phyloP scores from a whole-genome alignment of 1,140 invertebrate genomes.

The Pogonognathellus flavescens region DNA sequence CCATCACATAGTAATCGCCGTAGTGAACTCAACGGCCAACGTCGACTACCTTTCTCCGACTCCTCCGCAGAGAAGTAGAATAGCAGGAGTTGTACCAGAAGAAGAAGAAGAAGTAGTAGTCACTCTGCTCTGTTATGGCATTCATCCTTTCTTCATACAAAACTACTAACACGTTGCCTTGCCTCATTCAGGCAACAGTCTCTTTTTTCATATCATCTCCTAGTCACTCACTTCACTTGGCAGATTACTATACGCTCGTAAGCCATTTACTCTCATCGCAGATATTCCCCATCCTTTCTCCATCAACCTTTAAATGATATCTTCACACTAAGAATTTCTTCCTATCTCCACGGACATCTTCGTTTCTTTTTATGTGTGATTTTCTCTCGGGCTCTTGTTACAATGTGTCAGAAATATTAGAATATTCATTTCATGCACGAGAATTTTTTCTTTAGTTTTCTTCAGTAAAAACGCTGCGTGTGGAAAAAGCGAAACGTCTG shows the following conservation, averaged over 20 bases:
- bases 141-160: constrained; percentile 3
- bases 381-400: constrained; percentile 1
- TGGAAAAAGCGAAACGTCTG: constrained; percentile 31
- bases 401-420: constrained; percentile 24
- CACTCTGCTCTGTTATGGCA: background rate
- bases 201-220: constrained; percentile 25
- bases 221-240: constrained; percentile 23
- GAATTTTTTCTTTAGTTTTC: background rate
- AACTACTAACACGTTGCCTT: constrained; percentile 39
- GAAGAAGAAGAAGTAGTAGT: no score
- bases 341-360: background rate
- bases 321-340: background rate
- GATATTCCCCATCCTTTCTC: constrained; percentile 5
- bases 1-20: constrained; percentile 47
- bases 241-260: background rate
- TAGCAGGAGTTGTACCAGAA: no score
- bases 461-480: constrained; percentile 37
- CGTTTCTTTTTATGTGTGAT: constrained; percentile 9
- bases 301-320: background rate
- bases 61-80: no score
- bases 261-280: background rate
- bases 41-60: background rate
- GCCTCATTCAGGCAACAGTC: constrained; percentile 40
- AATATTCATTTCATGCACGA: constrained; percentile 37
- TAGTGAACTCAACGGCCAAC: constrained; percentile 22